These are phyloP conservation scores for Cephalopachus bancanus DNA, from an alignment of 2,797 vertebrate species.

Conservation along the genomic window DNA sequence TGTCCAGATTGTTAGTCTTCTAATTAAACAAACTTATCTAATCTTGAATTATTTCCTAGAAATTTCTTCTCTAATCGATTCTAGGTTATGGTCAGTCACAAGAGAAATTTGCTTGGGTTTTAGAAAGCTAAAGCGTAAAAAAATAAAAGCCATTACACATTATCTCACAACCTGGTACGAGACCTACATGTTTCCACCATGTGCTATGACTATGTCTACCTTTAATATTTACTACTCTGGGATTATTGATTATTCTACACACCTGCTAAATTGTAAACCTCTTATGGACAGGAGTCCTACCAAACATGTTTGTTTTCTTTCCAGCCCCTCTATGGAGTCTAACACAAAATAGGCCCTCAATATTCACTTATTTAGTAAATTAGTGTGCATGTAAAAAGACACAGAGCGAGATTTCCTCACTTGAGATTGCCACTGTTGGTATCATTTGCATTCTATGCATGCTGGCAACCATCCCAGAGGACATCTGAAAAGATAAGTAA, in stretches of 20 bases:
- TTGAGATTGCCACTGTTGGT: neutral
- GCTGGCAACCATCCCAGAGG: neutral
- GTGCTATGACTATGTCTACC: neutral
- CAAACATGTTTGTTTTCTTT: neutral
- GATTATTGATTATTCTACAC: neutral
- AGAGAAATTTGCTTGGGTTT: neutral
- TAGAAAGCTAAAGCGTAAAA: neutral
- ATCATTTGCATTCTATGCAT: neutral
- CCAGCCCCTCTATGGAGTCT: neutral
- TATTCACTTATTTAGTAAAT: neutral
- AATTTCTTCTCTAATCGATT: neutral
- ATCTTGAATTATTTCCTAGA: neutral
- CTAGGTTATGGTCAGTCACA: neutral
- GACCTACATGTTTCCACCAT: neutral
- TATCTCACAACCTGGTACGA: neutral
- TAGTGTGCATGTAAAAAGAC: neutral
- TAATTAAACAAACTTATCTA: neutral
- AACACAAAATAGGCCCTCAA: neutral
- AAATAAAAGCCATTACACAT: neutral
- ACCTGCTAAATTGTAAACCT: neutral
- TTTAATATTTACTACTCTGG: neutral
- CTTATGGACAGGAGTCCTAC: neutral
- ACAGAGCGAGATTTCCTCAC: neutral
- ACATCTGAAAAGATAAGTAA: conserved; percentile 38
- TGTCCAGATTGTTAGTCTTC: neutral